A percentile compares a stretch with the other conserved stretches of the same genome.
phyloP scores from a whole-genome alignment of 2,113 vertebrate genomes.

The Taurulus bubalis region DNA sequence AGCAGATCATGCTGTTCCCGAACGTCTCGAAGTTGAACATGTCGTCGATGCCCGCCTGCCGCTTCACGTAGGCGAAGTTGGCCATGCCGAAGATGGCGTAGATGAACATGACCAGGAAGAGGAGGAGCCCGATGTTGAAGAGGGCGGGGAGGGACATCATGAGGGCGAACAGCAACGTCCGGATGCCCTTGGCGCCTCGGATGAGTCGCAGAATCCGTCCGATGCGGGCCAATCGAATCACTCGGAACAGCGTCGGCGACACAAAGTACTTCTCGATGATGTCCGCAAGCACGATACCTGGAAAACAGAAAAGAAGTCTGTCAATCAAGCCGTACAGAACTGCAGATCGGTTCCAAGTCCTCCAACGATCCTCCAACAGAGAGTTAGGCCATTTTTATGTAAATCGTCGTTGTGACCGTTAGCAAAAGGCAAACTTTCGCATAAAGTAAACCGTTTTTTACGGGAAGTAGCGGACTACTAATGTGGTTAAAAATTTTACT shows the following conservation, averaged over 20 bases:
- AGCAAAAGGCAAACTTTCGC: too few species aligned
- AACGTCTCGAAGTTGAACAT: slow-evolving; percentile 99
- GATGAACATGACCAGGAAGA: slow-evolving; percentile 99
- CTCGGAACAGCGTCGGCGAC: slow-evolving; percentile 95
- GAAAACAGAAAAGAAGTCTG: slow-evolving; percentile 6
- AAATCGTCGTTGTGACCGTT: too few species aligned
- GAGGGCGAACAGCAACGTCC: slow-evolving; percentile 96
- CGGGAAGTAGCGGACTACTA: too few species aligned
- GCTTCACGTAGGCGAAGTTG: slow-evolving; percentile 97
- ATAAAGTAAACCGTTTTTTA: too few species aligned
- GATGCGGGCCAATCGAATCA: slow-evolving; percentile 95
- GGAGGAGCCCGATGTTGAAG: slow-evolving; percentile 96
- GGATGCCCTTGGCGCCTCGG: slow-evolving; percentile 95
- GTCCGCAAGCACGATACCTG: slow-evolving; percentile 96
- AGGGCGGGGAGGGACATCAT: slow-evolving; percentile 98
- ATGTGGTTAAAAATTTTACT: too few species aligned
- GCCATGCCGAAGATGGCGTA: slow-evolving; percentile 99
- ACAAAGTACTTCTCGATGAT: slow-evolving; percentile 99
- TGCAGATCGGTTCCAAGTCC: background rate
- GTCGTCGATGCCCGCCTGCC: slow-evolving; percentile 92
- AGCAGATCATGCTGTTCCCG: slow-evolving; percentile 97
- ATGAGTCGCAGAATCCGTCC: slow-evolving; percentile 95
- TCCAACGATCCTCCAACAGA: too few species aligned
- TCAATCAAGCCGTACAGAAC: background rate
- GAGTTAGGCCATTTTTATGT: too few species aligned